Evolutionary conservation across 2,797 vertebrate genomes (phyloP).

Genomic region (Aeoliscus strigatus): DNA sequence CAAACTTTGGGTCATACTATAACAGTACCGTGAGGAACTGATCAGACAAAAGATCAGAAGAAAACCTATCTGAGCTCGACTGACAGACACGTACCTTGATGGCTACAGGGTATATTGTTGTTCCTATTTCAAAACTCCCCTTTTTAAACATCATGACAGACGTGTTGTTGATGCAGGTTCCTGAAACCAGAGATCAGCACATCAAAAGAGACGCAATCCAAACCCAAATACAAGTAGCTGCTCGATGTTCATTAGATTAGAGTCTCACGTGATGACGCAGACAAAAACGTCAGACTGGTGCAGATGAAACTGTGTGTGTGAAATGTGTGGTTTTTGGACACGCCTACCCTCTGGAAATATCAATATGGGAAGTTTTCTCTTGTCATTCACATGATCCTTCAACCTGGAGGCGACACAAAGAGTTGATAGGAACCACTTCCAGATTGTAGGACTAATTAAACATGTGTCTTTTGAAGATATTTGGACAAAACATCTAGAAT

Average conservation of each 20-base stretch:
- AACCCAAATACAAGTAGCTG: slow-evolving; percentile 15
- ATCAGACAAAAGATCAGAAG: too few species aligned
- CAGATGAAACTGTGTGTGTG: slow-evolving; percentile 9
- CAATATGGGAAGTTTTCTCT: slow-evolving; percentile 91
- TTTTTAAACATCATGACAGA: slow-evolving; percentile 99
- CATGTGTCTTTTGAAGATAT: too few species aligned
- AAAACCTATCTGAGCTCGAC: too few species aligned
- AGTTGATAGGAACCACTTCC: slow-evolving; percentile 23
- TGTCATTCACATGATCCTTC: slow-evolving; percentile 87
- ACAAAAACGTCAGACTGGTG: slow-evolving; percentile 6
- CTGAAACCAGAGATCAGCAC: slow-evolving; percentile 63
- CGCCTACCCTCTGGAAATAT: slow-evolving; percentile 96
- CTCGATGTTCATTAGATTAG: slow-evolving; percentile 11
- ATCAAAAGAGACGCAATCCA: slow-evolving; percentile 27
- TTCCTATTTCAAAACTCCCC: slow-evolving; percentile 97
- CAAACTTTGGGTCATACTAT: slow-evolving; percentile 98
- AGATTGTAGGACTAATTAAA: too few species aligned
- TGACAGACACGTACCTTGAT: slow-evolving; percentile 91
- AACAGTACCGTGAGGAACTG: too few species aligned
- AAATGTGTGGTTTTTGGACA: slow-evolving; percentile 3
- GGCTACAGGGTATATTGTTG: slow-evolving; percentile 93
- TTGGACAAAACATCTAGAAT: too few species aligned
- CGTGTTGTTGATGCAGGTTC: too few species aligned
- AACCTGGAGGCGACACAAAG: slow-evolving; percentile 74
- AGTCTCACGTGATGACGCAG: slow-evolving; percentile 13